These are phyloP conservation scores for Lissonota sp. DNA, from an alignment of 2,888 invertebrate genomes.

Conservation along the genomic window DNA sequence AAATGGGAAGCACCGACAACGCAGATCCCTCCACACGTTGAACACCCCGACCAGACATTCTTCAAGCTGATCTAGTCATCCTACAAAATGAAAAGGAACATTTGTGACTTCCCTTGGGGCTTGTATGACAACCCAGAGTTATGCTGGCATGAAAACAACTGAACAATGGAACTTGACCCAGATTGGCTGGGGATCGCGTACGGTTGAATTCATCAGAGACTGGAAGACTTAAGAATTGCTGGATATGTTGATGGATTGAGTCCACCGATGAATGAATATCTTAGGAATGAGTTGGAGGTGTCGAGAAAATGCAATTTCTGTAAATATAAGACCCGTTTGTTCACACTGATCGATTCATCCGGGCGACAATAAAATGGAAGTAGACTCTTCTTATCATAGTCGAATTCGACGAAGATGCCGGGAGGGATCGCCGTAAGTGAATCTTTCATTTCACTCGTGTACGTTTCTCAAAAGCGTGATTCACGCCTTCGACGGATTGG, in stretches of 20 bases:
- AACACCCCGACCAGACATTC: constrained; percentile 13
- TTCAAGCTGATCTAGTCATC: constrained; percentile 38
- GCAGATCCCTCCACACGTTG: background rate
- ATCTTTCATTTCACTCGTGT: constrained; percentile 27
- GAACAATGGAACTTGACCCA: too few relatives aligned
- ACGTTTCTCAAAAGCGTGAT: constrained; percentile 62
- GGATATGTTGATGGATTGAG: too few relatives aligned
- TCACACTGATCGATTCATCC: too few relatives aligned
- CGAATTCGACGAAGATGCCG: constrained; percentile 27
- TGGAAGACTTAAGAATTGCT: too few relatives aligned
- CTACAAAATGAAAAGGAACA: constrained; percentile 31
- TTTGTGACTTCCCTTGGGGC: background rate
- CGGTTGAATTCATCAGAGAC: too few relatives aligned
- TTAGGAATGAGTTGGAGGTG: too few relatives aligned
- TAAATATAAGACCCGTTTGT: too few relatives aligned
- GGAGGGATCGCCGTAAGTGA: background rate
- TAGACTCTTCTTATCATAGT: background rate
- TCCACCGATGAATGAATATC: too few relatives aligned
- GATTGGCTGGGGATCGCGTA: too few relatives aligned
- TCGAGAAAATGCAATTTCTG: too few relatives aligned
- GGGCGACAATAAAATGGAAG: too few relatives aligned
- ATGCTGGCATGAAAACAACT: too few relatives aligned
- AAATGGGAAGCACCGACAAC: constrained; percentile 12
- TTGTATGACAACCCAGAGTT: background rate
- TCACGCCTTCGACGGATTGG: constrained; percentile 56